Percentiles rank a stretch among this genome's conserved stretches.
Evolutionary conservation across 2,888 invertebrate species (phyloP).

Genomic region (Drosophila glabriapex): DNA sequence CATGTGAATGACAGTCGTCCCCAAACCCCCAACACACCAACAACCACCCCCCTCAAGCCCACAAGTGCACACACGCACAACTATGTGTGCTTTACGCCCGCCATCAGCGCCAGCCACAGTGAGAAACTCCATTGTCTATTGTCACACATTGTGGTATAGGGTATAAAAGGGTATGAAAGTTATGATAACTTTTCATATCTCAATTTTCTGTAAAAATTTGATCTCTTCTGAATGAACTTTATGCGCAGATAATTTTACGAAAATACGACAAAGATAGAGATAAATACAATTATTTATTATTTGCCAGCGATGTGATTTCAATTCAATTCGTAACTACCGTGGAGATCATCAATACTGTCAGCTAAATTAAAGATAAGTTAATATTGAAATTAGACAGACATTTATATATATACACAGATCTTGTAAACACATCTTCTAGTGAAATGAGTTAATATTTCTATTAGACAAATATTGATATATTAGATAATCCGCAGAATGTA

Average conservation of each 20-base stretch:
- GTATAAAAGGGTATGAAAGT: constrained; percentile 1
- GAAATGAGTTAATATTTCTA: too few species aligned
- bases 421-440: too few species aligned
- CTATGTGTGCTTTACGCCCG: constrained; percentile 6
- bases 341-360: too few species aligned
- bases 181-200: neutral
- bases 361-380: too few species aligned
- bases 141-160: constrained; percentile 6
- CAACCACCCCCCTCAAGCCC: neutral
- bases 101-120: constrained; percentile 3
- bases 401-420: too few species aligned
- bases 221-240: neutral
- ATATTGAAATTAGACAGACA: too few species aligned
- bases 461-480: neutral
- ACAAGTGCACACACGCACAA: constrained; percentile 17
- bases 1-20: constrained; percentile 63
- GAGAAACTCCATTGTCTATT: constrained; percentile 22
- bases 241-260: neutral
- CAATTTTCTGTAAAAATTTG: neutral
- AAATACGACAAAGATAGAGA: too few species aligned
- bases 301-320: too few species aligned
- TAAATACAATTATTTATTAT: too few species aligned
- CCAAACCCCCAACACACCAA: neutral
- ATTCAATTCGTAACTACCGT: too few species aligned
- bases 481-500: neutral